phyloP scores from a whole-genome alignment of 2,888 invertebrate genomes.

The Leucozona laternaria region DNA sequence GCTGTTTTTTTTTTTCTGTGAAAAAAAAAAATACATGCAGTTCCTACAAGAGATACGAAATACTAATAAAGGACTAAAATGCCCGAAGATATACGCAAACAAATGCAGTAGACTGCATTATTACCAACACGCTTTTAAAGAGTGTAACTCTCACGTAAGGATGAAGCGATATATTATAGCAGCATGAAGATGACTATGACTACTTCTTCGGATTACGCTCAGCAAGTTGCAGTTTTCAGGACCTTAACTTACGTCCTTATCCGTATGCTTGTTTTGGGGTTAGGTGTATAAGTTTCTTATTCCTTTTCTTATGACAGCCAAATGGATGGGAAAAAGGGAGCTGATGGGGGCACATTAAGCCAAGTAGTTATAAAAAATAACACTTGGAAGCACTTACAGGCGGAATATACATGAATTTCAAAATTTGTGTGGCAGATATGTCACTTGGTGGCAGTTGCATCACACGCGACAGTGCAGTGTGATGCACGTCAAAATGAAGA shows the following conservation, averaged over 20 bases:
- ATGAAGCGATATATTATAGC: background rate
- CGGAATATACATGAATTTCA: slow-evolving; percentile 39
- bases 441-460: slow-evolving; percentile 36
- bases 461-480: background rate
- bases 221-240: background rate
- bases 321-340: background rate
- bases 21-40: slow-evolving; percentile 18
- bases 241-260: background rate
- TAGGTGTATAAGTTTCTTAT: background rate
- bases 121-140: slow-evolving; percentile 51
- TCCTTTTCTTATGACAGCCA: slow-evolving; percentile 20
- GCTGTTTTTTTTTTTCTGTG: slow-evolving; percentile 39
- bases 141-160: slow-evolving; percentile 31
- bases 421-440: slow-evolving; percentile 49
- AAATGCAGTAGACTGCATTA: slow-evolving; percentile 71
- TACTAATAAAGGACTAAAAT: slow-evolving; percentile 38
- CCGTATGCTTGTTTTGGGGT: background rate
- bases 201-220: slow-evolving; percentile 9
- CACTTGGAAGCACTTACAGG: slow-evolving; percentile 45
- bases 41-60: slow-evolving; percentile 43
- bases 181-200: background rate
- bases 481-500: slow-evolving; percentile 41
- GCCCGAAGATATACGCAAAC: slow-evolving; percentile 60
- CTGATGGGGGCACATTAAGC: slow-evolving; percentile 42
- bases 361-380: slow-evolving; percentile 61